These are phyloP conservation scores for Siderastrea radians DNA, from an alignment of 92 coral and sea anemone genomes.

Conservation along the genomic window DNA sequence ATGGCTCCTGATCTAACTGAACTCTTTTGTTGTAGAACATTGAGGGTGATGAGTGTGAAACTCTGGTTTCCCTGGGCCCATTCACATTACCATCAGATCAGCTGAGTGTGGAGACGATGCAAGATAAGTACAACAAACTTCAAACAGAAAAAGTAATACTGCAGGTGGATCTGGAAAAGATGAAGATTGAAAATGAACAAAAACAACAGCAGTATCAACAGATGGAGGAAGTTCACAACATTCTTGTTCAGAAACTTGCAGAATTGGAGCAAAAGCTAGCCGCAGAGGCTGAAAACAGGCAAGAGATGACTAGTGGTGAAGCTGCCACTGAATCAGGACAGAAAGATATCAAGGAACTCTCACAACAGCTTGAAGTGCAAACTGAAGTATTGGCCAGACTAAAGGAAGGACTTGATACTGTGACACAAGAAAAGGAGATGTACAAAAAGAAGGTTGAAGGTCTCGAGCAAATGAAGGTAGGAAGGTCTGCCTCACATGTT, in stretches of 20 bases:
- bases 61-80: conserved; percentile 30
- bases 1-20: background rate
- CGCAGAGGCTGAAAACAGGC: background rate
- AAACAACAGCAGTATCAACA: conserved; percentile 26
- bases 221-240: conserved; percentile 32
- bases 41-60: conserved; percentile 24
- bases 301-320: background rate
- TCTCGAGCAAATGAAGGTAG: conserved; percentile 35
- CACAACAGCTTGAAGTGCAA: conserved; percentile 20
- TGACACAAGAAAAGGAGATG: conserved; percentile 46
- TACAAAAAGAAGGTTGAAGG: conserved; percentile 25
- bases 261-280: conserved; percentile 8
- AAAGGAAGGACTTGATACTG: conserved; percentile 11
- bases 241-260: conserved; percentile 21
- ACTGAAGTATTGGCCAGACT: conserved; percentile 42
- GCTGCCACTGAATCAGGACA: background rate
- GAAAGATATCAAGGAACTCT: background rate
- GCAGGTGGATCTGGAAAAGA: conserved; percentile 61
- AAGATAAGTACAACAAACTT: conserved; percentile 27
- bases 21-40: conserved; percentile 6
- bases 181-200: conserved; percentile 63
- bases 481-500: background rate
- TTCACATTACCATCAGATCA: conserved; percentile 16
- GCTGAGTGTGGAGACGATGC: conserved; percentile 1
- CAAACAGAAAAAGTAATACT: conserved; percentile 70